A percentile compares a stretch with the other conserved stretches of the same genome.
Conservation (phyloP, 2,113 vertebrate species). For the Sisor rabdophorus region DNA sequence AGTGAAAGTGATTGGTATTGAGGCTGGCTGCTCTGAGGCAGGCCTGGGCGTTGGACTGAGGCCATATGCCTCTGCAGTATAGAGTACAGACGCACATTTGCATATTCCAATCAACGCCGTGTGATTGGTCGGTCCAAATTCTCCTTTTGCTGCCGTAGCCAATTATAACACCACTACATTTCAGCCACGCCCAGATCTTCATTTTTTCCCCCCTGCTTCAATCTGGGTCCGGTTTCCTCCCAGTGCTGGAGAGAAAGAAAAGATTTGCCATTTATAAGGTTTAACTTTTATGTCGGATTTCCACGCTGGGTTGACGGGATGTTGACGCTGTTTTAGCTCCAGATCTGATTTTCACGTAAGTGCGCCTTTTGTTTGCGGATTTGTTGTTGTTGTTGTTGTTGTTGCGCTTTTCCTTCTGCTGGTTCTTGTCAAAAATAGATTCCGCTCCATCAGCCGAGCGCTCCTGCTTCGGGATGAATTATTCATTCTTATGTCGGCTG, state of each 20-base stretch:
- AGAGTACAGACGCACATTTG: background rate
- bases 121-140: constrained; percentile 55
- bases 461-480: constrained; percentile 53
- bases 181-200: constrained; percentile 7
- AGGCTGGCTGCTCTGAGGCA: background rate
- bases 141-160: constrained; percentile 49
- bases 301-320: constrained; percentile 29
- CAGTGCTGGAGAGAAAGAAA: constrained; percentile 34
- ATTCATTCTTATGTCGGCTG: constrained; percentile 55
- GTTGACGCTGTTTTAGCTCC: constrained; percentile 53
- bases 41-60: constrained; percentile 14
- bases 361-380: constrained; percentile 37
- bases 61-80: constrained; percentile 27
- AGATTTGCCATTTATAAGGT: constrained; percentile 16
- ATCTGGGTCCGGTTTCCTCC: constrained; percentile 41
- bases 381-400: background rate
- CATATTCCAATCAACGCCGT: constrained; percentile 20
- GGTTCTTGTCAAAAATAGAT: constrained; percentile 45
- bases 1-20: background rate
- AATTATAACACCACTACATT: constrained; percentile 41
- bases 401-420: constrained; percentile 1
- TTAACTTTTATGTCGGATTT: constrained; percentile 45
- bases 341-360: constrained; percentile 62
- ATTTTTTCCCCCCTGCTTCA: constrained; percentile 8
- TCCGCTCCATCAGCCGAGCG: background rate